Evolutionary conservation across 2,797 vertebrate genomes (phyloP).

Genomic region (Hybognathus amarus): DNA sequence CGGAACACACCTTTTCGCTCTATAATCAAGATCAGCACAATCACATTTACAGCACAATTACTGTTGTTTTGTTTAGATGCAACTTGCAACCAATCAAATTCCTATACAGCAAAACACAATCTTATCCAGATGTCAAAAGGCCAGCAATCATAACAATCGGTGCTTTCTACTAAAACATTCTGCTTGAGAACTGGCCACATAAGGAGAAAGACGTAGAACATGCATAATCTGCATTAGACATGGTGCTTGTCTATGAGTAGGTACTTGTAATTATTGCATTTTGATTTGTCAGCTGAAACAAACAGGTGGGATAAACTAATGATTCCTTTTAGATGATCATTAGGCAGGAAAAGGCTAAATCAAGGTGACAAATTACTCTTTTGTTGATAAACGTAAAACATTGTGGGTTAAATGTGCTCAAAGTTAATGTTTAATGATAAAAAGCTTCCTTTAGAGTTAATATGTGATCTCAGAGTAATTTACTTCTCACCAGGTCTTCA

Average conservation of each 20-base stretch:
- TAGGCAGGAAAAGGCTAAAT: not conserved
- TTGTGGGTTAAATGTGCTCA: not conserved
- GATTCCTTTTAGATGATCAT: conserved; percentile 15
- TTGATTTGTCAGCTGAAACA: not conserved
- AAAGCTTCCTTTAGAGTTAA: conserved; percentile 36
- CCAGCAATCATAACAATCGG: not conserved
- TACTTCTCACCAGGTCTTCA: not conserved
- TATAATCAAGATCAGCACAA: not conserved
- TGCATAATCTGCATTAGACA: not conserved
- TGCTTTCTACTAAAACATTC: not conserved
- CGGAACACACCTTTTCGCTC: not conserved
- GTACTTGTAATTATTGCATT: not conserved
- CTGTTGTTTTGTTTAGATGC: not conserved
- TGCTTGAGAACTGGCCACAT: not conserved
- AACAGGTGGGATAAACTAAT: not conserved
- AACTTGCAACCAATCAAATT: not conserved
- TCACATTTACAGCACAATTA: conserved; percentile 7
- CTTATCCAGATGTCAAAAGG: not conserved
- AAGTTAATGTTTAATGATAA: conserved; percentile 44
- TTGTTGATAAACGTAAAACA: not conserved
- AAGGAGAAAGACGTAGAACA: not conserved
- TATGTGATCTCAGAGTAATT: conserved; percentile 18
- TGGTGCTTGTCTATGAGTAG: too few species aligned
- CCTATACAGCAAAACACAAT: not conserved
- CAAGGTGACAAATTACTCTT: conserved; percentile 3